Base-by-base conservation (phyloP, 2,797 vertebrate species). In the Sphenodon punctatus region DNA sequence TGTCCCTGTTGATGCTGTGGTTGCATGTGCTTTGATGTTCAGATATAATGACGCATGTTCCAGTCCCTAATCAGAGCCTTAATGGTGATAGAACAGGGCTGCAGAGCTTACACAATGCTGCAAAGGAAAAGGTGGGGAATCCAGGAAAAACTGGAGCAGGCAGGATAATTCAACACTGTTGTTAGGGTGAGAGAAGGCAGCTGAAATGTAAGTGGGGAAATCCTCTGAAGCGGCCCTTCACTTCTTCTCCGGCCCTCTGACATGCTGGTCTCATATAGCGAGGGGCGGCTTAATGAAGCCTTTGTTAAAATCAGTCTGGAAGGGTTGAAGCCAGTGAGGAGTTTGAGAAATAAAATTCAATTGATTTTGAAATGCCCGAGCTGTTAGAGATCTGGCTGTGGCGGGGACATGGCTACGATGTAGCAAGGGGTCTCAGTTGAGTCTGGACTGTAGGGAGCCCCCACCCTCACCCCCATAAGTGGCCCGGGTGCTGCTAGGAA, bases 1-100 rank as follows among this genome's bases (percentile, higher is more conserved):
- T 7, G 8, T 72, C 85, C 85, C 81, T 11, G 38, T 15, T n/a
- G 86, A 23, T 78, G 85, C 85, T 39, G 67, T 69, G 84, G 68
- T 85, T 88, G 58, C 0, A 0, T 64, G 64, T 78, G 13, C 89
- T 91, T 90, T 91, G 85, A 87, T 87, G 91, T 90, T 88, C 82
- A 80, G 86, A 83, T 75, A 2, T 14, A 23, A 83, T 87, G 89
- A 86, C 13, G 36, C 65, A 45, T 0, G 23, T 65, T 78, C 51
- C 59, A 7, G 56, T 88, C 76, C 74, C 74, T 68, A 12, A 64
- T 78, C 69, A 16, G 74, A 70, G 71, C 59, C 75, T 0, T 11
- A 13, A 3, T 67, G 9, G 23, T 41, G 87, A 71, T 38, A 76
- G 73, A 75, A 49, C 2, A 10, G 38, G 32, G n/a, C n/a, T n/a